Percentiles rank a stretch among this genome's conserved stretches.
phyloP scores from a whole-genome alignment of 2,797 vertebrate species.

The Fistularia commersonii region DNA sequence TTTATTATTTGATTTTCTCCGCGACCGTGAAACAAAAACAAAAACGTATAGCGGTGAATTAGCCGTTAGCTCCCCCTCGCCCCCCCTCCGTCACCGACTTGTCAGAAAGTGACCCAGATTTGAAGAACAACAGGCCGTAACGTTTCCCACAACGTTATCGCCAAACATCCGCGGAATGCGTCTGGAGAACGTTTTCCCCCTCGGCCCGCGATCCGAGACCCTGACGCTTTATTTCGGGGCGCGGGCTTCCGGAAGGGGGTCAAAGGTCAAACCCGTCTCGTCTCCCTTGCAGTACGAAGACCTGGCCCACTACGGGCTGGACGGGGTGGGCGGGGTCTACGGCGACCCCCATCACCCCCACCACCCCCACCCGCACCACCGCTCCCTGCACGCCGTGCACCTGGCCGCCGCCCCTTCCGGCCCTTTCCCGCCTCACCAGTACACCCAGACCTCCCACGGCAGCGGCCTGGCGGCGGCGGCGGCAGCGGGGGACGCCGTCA shows the following conservation, averaged over 20 bases:
- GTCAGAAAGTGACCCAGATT: too few relatives aligned
- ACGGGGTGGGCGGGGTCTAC: conserved; percentile 86
- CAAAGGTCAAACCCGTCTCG: conserved; percentile 24
- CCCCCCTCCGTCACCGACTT: too few relatives aligned
- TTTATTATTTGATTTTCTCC: too few relatives aligned
- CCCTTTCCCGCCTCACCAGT: conserved; percentile 84
- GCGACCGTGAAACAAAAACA: too few relatives aligned
- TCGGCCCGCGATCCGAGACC: too few relatives aligned
- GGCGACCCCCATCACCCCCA: conserved; percentile 80
- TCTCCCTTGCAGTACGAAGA: conserved; percentile 85
- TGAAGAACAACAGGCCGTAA: too few relatives aligned
- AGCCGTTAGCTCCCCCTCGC: too few relatives aligned
- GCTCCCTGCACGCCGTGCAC: conserved; percentile 86
- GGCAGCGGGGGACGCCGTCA: conserved; percentile 84
- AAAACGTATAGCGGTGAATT: too few relatives aligned
- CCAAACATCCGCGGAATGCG: too few relatives aligned
- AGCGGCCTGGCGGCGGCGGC: conserved; percentile 76
- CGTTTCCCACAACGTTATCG: too few relatives aligned
- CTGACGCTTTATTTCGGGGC: too few relatives aligned
- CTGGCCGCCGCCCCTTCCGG: conserved; percentile 41
- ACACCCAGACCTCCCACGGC: conserved; percentile 79
- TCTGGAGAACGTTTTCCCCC: too few relatives aligned
- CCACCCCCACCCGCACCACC: conserved; percentile 46
- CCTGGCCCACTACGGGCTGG: conserved; percentile 87
- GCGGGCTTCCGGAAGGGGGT: conserved; percentile 7